A percentile compares a stretch with the other conserved stretches of the same genome.
Evolutionary conservation across 1,140 invertebrate genomes (phyloP).

Genomic region (Magallana gigas): DNA sequence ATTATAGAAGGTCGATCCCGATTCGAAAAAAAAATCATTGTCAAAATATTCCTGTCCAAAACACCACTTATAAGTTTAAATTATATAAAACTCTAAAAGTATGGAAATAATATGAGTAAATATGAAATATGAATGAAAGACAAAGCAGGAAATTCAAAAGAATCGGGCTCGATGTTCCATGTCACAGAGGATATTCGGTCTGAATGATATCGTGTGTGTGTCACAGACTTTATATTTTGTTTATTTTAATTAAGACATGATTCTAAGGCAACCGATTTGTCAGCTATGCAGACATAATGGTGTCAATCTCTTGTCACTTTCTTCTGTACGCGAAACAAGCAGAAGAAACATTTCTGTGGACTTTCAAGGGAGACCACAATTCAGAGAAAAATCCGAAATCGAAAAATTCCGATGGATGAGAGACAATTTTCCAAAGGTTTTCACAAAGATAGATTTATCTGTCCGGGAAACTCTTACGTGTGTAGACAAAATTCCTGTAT

Average conservation of each 20-base stretch:
- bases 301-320: not conserved
- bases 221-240: not conserved
- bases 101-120: too few relatives aligned
- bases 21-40: not conserved
- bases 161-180: not conserved
- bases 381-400: not conserved
- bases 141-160: not conserved
- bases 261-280: not conserved
- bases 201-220: too few relatives aligned
- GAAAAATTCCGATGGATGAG: not conserved
- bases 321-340: not conserved
- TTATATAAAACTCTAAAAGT: too few relatives aligned
- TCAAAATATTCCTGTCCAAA: too few relatives aligned
- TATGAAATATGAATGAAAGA: too few relatives aligned
- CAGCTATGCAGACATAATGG: not conserved
- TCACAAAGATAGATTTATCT: constrained; percentile 2
- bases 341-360: constrained; percentile 12
- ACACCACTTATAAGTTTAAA: too few relatives aligned
- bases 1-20: not conserved
- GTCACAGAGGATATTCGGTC: not conserved
- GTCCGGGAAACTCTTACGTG: not conserved
- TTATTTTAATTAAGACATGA: not conserved
- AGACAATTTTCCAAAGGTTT: not conserved
- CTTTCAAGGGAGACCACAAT: constrained; percentile 18
- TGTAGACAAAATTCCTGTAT: not conserved